These are phyloP conservation scores for Harlomillsia oculata DNA, from an alignment of 1,140 invertebrate species.

Conservation along the genomic window DNA sequence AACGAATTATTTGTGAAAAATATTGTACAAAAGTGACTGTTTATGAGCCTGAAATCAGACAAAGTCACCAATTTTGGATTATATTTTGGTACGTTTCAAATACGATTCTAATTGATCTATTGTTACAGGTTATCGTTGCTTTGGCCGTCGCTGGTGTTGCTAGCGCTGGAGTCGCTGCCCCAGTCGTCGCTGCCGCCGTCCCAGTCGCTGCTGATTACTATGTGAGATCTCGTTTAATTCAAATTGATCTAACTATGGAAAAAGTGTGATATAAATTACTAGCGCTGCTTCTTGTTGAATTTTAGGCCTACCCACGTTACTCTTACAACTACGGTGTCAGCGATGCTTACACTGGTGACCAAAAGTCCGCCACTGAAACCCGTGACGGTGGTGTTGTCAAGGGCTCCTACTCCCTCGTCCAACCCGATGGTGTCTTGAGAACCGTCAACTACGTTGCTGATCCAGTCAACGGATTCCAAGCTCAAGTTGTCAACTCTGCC, in stretches of 20 bases:
- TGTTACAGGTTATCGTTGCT: background rate
- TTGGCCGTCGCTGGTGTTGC: background rate
- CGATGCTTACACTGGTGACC: constrained; percentile 22
- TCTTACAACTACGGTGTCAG: constrained; percentile 14
- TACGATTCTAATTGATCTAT: no score
- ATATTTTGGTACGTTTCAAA: no score
- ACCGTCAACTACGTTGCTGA: constrained; percentile 35
- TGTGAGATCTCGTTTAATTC: background rate
- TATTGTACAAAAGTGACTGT: no score
- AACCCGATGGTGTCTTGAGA: constrained; percentile 34
- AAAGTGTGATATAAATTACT: background rate
- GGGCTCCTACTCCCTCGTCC: constrained; percentile 40
- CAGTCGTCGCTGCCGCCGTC: background rate
- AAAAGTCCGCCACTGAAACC: constrained; percentile 42
- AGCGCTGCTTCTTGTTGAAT: background rate
- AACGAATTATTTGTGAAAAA: no score
- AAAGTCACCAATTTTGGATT: no score
- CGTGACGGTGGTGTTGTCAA: constrained; percentile 49
- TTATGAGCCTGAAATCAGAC: no score
- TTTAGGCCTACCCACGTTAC: constrained; percentile 16
- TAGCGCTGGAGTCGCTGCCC: background rate
- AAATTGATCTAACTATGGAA: background rate
- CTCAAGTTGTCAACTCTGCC: constrained; percentile 19
- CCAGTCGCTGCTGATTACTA: constrained; percentile 7
- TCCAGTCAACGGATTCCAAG: constrained; percentile 16